Conservation (phyloP, 1,140 invertebrate genomes). For the Nasonia vitripennis region DNA sequence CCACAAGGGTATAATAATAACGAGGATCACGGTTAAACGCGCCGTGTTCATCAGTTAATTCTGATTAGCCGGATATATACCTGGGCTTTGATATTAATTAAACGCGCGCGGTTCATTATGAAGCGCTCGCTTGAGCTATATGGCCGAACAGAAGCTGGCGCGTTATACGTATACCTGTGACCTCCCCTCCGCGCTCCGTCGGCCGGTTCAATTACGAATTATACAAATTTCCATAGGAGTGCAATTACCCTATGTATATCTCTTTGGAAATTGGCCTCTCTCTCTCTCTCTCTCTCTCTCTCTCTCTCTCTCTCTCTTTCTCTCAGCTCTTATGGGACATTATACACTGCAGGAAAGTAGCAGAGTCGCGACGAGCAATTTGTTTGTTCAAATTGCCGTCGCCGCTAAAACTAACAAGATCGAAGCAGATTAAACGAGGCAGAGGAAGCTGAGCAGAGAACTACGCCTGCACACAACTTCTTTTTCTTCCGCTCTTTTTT, state of each 20-base stretch:
- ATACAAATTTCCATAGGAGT: conserved; percentile 35
- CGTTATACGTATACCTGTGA: too few relatives aligned
- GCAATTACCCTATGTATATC: conserved; percentile 19
- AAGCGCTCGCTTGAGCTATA: background rate
- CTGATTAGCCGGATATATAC: background rate
- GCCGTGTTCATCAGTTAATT: background rate
- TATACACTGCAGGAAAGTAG: conserved; percentile 19
- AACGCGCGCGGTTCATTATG: background rate
- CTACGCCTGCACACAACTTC: background rate
- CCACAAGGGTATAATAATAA: background rate
- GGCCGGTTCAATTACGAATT: conserved; percentile 18
- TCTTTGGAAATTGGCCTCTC: conserved; percentile 12
- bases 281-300: background rate
- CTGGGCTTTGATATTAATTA: conserved; percentile 37
- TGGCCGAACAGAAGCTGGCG: background rate
- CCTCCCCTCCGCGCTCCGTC: background rate
- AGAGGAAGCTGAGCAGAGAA: background rate
- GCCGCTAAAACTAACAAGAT: conserved; percentile 22
- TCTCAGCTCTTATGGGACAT: background rate
- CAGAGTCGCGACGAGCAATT: background rate
- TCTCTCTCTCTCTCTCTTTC: too few relatives aligned
- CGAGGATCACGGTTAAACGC: background rate
- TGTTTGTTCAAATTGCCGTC: conserved; percentile 19
- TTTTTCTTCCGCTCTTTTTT: background rate
- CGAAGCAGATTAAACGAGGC: background rate